Evolutionary conservation across 2,797 vertebrate species (phyloP).

Genomic region (Enteromius fasciolatus): DNA sequence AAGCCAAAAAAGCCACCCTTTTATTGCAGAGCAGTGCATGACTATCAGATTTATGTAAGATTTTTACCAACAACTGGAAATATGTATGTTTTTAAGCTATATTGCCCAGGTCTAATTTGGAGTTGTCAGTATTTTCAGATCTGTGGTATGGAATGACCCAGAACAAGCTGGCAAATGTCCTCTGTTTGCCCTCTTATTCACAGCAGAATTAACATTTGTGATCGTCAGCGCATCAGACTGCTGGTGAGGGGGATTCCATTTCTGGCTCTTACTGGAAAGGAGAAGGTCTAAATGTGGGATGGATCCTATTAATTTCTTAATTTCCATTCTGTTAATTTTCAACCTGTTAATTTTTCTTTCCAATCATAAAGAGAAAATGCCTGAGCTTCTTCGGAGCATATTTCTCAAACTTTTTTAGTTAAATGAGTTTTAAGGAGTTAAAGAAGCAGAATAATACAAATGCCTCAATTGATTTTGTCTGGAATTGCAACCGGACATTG

Average conservation of each 20-base stretch:
- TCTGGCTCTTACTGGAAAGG: conserved; percentile 29
- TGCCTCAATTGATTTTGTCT: not conserved
- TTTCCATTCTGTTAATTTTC: conserved; percentile 8
- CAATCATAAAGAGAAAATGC: not conserved
- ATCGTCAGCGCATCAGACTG: conserved; percentile 14
- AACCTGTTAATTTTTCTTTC: conserved; percentile 11
- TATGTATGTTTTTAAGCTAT: not conserved
- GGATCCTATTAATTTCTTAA: conserved; percentile 13
- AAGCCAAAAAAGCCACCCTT: too few relatives aligned
- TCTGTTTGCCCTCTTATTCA: conserved; percentile 21
- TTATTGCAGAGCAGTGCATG: not conserved
- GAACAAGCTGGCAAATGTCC: conserved; percentile 23
- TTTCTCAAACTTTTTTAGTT: not conserved
- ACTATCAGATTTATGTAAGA: not conserved
- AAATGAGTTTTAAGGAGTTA: too few relatives aligned
- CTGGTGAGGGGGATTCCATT: conserved; percentile 2
- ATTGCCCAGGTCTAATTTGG: not conserved
- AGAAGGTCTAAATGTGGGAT: conserved; percentile 1
- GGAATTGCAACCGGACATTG: not conserved
- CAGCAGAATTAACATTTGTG: conserved; percentile 31
- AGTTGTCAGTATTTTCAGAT: conserved; percentile 10
- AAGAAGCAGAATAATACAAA: not conserved
- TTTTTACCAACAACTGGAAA: not conserved
- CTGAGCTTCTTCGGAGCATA: too few relatives aligned
- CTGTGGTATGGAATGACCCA: conserved; percentile 20